These are phyloP conservation scores for Drosophila rellima DNA, from an alignment of 2,888 invertebrate genomes.

Conservation along the genomic window DNA sequence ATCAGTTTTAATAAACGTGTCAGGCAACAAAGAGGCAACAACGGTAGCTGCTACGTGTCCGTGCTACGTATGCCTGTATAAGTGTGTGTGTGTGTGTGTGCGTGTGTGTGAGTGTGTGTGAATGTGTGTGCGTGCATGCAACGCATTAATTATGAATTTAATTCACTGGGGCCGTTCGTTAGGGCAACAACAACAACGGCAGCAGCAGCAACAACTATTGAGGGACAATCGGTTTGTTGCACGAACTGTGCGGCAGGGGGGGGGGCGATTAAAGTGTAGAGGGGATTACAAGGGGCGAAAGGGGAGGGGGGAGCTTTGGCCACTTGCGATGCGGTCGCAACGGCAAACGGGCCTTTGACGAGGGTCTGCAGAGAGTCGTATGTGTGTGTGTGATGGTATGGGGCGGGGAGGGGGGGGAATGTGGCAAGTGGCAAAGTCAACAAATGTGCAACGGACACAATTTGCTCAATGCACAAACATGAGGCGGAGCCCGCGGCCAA, in stretches of 20 bases:
- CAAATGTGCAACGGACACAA: conserved; percentile 80
- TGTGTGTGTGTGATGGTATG: background rate
- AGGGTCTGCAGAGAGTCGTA: conserved; percentile 1
- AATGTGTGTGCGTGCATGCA: conserved; percentile 80
- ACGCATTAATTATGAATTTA: conserved; percentile 83
- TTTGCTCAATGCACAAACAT: conserved; percentile 81
- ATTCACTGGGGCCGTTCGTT: conserved; percentile 73
- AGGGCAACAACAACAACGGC: conserved; percentile 38
- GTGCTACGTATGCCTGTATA: conserved; percentile 28
- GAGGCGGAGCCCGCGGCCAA: conserved; percentile 69
- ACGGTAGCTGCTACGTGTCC: conserved; percentile 75
- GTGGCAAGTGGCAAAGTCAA: conserved; percentile 80
- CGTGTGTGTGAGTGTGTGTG: conserved; percentile 34
- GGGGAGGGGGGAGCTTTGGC: conserved; percentile 1
- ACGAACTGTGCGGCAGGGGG: background rate
- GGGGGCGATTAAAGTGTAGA: background rate
- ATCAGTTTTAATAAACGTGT: conserved; percentile 81
- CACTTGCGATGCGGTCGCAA: conserved; percentile 44
- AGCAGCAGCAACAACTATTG: conserved; percentile 35
- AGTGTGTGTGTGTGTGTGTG: conserved; percentile 44
- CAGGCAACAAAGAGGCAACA: conserved; percentile 78
- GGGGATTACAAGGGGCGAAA: background rate
- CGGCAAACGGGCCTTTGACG: conserved; percentile 62
- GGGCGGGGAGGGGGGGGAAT: background rate
- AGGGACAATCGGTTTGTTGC: conserved; percentile 29